Evolutionary conservation across 2,113 vertebrate genomes (phyloP).

Genomic region (Alectura lathami): DNA sequence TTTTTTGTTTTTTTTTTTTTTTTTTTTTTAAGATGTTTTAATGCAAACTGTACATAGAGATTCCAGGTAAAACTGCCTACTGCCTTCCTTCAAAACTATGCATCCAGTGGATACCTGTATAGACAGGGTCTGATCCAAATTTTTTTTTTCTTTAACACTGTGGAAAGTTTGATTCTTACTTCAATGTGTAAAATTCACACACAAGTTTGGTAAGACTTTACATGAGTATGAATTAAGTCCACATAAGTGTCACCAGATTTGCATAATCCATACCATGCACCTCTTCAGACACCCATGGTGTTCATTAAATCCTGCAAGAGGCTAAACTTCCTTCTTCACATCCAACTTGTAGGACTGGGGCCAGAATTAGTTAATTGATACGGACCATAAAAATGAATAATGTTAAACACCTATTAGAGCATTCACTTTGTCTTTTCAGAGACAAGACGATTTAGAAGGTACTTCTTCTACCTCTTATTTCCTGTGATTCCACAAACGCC

Average conservation of each 20-base stretch:
- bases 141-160: background rate
- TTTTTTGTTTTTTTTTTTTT: background rate
- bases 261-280: background rate
- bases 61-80: background rate
- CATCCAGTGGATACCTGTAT: background rate
- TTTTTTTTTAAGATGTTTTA: background rate
- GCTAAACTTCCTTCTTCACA: background rate
- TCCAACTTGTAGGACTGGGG: background rate
- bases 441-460: background rate
- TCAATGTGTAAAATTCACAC: background rate
- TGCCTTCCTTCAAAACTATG: background rate
- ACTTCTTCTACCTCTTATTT: background rate
- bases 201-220: background rate
- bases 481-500: background rate
- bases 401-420: background rate
- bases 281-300: background rate
- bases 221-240: background rate
- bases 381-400: background rate
- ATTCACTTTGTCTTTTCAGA: background rate
- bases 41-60: background rate
- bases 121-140: background rate
- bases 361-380: background rate
- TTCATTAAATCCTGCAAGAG: background rate
- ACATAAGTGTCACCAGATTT: background rate
- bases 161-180: background rate